Evolutionary conservation across 2,797 vertebrate species (phyloP), one percentile per base, ranked within the genome.

Genomic region (Tamandua tetradactyla): DNA sequence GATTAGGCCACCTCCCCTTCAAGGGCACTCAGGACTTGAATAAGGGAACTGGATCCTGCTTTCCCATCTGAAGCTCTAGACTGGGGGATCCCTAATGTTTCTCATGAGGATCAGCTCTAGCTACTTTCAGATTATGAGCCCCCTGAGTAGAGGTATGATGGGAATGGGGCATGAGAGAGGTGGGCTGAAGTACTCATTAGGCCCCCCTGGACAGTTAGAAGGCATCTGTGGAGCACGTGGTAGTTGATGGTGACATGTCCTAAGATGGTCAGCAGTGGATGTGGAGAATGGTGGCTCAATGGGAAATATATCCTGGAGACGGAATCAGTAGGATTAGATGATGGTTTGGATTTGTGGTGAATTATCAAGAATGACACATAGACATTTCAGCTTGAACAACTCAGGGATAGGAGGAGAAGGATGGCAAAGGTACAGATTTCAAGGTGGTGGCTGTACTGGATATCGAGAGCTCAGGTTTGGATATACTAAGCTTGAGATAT

Each of bases 1-100:
- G 64, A 92, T 64, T 22, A 93, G 89, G 83, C 85, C 40, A 42
- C 27, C 49, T 82, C 86, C 86, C 59, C 57, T 82, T 94, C 96
- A 97, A 97, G 96, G 96, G 44, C 94, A 87, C 71, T 68, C 13
- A 49, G 92, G 84, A 76, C 66, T 37, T 25, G 42, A 35, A 40
- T 23, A 30, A 72, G 59, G 49, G 87, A 94, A 78, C 1, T 62
- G 49, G 74, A 68, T 61, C 52, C 86, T 37, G 57, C 12, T 55
- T 61, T 87, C n/a, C 74, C 83, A 75, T 78, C 40, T 72, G 74
- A 87, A n/a, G 80, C 79, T 92, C 59, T 17, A n/a, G 78, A 52
- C 2, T 1, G 44, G n/a, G 61, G 27, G 27, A 44, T 55, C 25
- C 27, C 66, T 3, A 27, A 22, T 14, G 1, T 59, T 93, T 71